Evolutionary conservation across 1,140 invertebrate genomes (phyloP).

Genomic region (Globodera rostochiensis): DNA sequence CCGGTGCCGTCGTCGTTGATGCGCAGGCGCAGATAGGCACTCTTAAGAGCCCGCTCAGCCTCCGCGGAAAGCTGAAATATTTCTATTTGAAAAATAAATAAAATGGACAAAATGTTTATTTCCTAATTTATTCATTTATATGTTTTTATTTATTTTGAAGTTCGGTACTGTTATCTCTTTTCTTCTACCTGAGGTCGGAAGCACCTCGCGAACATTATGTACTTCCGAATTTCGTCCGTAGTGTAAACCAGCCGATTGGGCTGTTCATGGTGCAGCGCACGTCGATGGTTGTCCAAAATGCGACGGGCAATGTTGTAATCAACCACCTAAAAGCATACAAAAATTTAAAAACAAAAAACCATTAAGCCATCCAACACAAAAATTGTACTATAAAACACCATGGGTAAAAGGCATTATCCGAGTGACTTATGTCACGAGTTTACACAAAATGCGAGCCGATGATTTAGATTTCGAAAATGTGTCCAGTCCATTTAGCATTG

Average conservation of each 20-base stretch:
- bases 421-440: no score
- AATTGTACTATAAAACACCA: no score
- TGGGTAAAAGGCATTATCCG: no score
- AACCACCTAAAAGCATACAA: constrained; percentile 69
- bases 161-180: background rate
- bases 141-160: no score
- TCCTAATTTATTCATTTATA: no score
- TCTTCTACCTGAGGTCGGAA: constrained; percentile 87
- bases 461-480: constrained; percentile 22
- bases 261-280: constrained; percentile 71
- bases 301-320: constrained; percentile 94
- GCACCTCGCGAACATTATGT: constrained; percentile 91
- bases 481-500: background rate
- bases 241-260: constrained; percentile 80
- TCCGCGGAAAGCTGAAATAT: constrained; percentile 72
- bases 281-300: constrained; percentile 88
- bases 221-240: constrained; percentile 83
- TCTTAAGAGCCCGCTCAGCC: constrained; percentile 81
- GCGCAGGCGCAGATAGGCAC: constrained; percentile 81
- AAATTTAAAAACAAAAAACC: no score
- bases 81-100: no score
- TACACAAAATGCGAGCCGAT: background rate
- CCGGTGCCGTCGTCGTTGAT: constrained; percentile 76
- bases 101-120: no score
- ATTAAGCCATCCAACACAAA: no score